Evolutionary conservation across 2,888 invertebrate species (phyloP).

Genomic region (Prenolepis imparis): DNA sequence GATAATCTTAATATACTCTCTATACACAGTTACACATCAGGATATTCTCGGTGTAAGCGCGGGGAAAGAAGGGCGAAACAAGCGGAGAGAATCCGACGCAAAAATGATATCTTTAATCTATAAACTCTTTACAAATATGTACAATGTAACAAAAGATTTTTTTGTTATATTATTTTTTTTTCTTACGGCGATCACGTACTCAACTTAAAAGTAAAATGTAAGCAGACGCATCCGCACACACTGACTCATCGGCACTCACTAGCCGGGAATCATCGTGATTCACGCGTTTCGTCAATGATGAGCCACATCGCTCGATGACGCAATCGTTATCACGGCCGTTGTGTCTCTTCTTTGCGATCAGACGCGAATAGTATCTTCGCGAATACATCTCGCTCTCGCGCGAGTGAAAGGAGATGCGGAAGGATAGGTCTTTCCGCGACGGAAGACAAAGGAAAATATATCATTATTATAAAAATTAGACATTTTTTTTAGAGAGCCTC

Average conservation of each 20-base stretch:
- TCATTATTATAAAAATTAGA: not conserved
- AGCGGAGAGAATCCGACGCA: slow-evolving; percentile 56
- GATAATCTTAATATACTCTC: slow-evolving; percentile 7
- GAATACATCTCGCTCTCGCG: not conserved
- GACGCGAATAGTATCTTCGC: not conserved
- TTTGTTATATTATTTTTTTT: not conserved
- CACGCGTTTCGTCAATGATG: slow-evolving; percentile 49
- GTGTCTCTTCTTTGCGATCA: slow-evolving; percentile 19
- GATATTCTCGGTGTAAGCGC: slow-evolving; percentile 17
- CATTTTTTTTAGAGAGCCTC: not conserved
- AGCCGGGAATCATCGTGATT: slow-evolving; percentile 58
- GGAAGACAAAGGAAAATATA: slow-evolving; percentile 5
- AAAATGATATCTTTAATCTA: slow-evolving; percentile 82
- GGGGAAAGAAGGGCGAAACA: slow-evolving; percentile 18
- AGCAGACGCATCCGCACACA: slow-evolving; percentile 30
- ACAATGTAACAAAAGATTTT: slow-evolving; percentile 81
- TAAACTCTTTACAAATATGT: slow-evolving; percentile 85
- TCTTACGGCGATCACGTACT: slow-evolving; percentile 5
- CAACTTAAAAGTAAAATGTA: slow-evolving; percentile 46
- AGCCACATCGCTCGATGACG: slow-evolving; percentile 27
- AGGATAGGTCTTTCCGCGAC: too few relatives aligned
- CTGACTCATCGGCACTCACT: slow-evolving; percentile 48
- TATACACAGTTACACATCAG: not conserved
- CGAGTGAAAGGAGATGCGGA: slow-evolving; percentile 5
- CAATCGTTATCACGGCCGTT: slow-evolving; percentile 31